Base-by-base conservation (phyloP, 2,113 vertebrate genomes). In the Xiphophorus couchianus region DNA sequence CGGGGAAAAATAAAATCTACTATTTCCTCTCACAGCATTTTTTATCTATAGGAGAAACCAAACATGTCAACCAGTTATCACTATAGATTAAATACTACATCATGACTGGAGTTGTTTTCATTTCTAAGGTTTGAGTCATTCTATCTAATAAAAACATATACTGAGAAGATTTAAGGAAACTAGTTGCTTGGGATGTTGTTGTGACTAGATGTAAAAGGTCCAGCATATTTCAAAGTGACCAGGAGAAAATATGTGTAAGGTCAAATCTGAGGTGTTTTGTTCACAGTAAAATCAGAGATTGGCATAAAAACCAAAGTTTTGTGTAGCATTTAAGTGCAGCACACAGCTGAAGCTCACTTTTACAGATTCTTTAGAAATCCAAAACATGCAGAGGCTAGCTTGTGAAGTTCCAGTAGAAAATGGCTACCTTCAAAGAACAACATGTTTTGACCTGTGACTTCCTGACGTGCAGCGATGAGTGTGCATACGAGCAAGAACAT, bases 391-490 rank as follows among this genome's bases (percentile, higher is more conserved):
- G 66, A 71, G 77, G 74, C 82, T 74, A 14, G 87, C 72, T 66
- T 69, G 66, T 69, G 75, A 66, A 54, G 81, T 69, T 83, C 22
- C 1, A 68, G 62, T 0, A 80, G 75, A 60, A 86, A 88, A 89
- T 80, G 17, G 66, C 42, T 35, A 81, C 70, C 81, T 79, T 80
- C 3, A 51, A 2, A 74, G 77, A 15, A n/a, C 61, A 27, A 80
- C 92, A 27, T 85, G 86, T 84, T 73, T 69, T n/a, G 80, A 84
- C 90, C 81, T 86, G 89, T 67, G 65, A 25, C 69, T 81, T 67
- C 33, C 76, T 35, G 35, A 69, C 62, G 74, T 13, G 25, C 54
- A 75, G 74, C 63, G 51, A n/a, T 39, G 75, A 35, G 28, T 39
- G 67, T 30, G 74, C 42, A 25, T 33, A 44, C 89, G 78, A 28